Evolutionary conservation across 2,888 invertebrate species (phyloP).

Genomic region (Willowsia nigromaculata): DNA sequence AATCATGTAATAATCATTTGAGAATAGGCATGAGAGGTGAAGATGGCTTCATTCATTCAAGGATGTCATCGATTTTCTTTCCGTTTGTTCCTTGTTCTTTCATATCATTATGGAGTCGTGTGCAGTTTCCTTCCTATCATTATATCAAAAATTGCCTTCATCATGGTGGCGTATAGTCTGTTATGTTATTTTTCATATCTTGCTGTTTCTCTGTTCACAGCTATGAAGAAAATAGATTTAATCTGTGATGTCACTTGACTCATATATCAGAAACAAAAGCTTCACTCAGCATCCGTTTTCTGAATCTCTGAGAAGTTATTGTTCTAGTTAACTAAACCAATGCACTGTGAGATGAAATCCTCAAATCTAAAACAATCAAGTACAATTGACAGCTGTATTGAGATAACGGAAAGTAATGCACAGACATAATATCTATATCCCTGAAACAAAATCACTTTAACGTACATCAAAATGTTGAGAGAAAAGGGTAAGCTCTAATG

Average conservation of each 20-base stretch:
- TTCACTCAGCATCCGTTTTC: neutral
- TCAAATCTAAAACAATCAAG: neutral
- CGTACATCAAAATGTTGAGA: neutral
- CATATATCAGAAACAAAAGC: slow-evolving; percentile 13
- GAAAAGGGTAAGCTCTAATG: too few relatives aligned
- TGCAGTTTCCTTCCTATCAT: slow-evolving; percentile 26
- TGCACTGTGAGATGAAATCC: neutral
- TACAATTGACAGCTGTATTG: neutral
- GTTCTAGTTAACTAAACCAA: neutral
- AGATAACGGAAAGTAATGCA: neutral
- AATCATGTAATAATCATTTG: slow-evolving; percentile 36
- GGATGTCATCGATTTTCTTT: neutral
- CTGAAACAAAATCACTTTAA: too few relatives aligned
- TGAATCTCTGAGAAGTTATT: neutral
- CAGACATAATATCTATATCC: neutral
- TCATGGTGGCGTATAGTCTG: neutral
- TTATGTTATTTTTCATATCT: neutral
- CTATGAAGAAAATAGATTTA: neutral
- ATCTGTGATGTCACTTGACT: slow-evolving; percentile 30
- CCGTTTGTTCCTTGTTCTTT: neutral
- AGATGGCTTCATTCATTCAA: slow-evolving; percentile 41
- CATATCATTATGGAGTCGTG: neutral
- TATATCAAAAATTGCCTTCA: neutral
- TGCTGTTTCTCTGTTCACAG: neutral
- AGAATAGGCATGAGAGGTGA: neutral